Percentiles rank a stretch among this genome's conserved stretches.
phyloP scores from a whole-genome alignment of 2,113 vertebrate genomes.

The Phaetusa simplex region DNA sequence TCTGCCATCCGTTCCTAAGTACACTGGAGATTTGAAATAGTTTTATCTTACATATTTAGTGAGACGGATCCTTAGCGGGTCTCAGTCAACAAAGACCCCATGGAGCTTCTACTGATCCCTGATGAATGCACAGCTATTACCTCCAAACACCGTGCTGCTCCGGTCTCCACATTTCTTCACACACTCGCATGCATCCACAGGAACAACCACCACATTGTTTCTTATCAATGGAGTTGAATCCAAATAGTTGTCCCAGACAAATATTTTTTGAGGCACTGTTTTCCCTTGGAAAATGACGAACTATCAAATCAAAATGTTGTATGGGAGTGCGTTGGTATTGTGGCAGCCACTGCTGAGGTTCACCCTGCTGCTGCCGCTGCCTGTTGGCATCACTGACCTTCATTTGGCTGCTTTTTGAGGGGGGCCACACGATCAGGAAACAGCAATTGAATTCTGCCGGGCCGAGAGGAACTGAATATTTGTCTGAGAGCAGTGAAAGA shows the following conservation, averaged over 20 bases:
- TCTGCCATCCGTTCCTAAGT: background rate
- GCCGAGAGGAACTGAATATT: background rate
- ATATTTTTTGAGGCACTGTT: background rate
- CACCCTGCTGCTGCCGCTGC: background rate
- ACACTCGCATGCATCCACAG: background rate
- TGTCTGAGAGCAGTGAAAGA: background rate
- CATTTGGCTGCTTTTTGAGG: background rate
- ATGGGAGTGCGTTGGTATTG: background rate
- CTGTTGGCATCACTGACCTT: background rate
- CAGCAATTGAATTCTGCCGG: background rate
- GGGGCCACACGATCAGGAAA: fast-evolving
- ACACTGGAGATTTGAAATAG: background rate
- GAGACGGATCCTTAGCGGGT: background rate
- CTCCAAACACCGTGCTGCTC: background rate
- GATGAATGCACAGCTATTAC: background rate
- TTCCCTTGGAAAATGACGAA: background rate
- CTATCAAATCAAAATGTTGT: fast-evolving
- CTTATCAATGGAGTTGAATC: background rate
- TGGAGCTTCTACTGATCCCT: background rate
- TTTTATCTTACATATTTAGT: background rate
- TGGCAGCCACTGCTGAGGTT: background rate
- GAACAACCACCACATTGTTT: background rate
- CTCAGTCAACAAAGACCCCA: background rate
- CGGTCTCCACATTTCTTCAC: background rate
- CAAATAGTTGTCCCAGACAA: background rate